Percentiles rank a stretch among this genome's conserved stretches.
These are phyloP conservation scores for Oxygymnocypris stewartii DNA, from an alignment of 2,113 vertebrate species.

Conservation along the genomic window DNA sequence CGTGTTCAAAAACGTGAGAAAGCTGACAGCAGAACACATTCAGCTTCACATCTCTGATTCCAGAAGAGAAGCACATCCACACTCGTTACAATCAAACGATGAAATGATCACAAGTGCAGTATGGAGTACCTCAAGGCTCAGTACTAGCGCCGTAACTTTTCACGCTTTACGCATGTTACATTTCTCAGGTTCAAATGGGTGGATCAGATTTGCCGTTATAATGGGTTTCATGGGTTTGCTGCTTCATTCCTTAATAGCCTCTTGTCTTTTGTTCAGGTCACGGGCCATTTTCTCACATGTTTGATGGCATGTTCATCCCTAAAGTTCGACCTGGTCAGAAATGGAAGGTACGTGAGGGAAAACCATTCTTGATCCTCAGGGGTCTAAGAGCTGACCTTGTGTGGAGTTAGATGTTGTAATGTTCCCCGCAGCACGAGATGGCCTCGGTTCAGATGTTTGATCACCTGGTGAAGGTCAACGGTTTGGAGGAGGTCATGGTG, in stretches of 20 bases:
- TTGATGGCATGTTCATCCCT: constrained; percentile 90
- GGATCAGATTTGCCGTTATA: background rate
- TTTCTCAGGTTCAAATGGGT: background rate
- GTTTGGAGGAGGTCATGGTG: constrained; percentile 76
- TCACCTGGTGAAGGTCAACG: constrained; percentile 81
- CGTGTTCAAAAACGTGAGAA: no score
- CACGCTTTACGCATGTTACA: no score
- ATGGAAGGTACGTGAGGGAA: constrained; percentile 74
- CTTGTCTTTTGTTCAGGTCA: constrained; percentile 82
- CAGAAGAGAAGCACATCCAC: no score
- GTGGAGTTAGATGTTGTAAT: background rate
- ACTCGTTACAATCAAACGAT: background rate
- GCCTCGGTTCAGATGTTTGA: constrained; percentile 92
- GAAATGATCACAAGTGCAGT: background rate
- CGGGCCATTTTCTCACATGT: constrained; percentile 97
- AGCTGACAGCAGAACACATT: no score
- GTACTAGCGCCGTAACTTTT: no score
- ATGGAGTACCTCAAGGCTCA: no score
- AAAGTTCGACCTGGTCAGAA: constrained; percentile 70
- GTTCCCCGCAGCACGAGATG: constrained; percentile 79
- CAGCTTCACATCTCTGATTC: no score
- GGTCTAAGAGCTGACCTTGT: no score
- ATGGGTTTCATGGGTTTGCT: background rate
- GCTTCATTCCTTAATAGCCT: background rate
- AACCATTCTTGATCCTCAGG: no score